These are phyloP conservation scores for Naja naja DNA, from an alignment of 2,113 vertebrate species.

Conservation along the genomic window DNA sequence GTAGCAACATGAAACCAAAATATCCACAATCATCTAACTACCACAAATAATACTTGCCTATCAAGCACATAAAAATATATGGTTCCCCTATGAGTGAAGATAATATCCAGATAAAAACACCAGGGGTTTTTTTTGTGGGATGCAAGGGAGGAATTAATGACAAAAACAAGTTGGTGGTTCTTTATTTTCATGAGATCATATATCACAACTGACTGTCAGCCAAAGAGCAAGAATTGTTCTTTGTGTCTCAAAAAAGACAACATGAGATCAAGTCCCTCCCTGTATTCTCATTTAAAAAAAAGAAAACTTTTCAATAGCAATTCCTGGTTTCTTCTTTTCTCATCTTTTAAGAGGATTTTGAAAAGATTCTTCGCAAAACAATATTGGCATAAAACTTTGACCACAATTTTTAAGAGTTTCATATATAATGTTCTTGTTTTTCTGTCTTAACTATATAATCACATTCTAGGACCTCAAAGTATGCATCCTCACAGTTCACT, in stretches of 20 bases:
- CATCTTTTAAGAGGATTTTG: not conserved
- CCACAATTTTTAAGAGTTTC: not conserved
- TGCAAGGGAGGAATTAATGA: not conserved
- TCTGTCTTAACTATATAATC: not conserved
- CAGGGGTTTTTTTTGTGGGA: not conserved
- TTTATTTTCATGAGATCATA: not conserved
- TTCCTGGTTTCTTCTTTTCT: not conserved
- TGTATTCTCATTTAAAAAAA: not conserved
- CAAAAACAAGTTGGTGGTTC: not conserved
- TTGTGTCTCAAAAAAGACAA: not conserved
- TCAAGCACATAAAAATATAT: not conserved
- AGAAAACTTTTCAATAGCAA: not conserved
- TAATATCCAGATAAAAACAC: not conserved
- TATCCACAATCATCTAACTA: not conserved
- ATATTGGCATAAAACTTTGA: not conserved
- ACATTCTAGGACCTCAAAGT: not conserved
- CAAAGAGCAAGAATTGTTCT: not conserved
- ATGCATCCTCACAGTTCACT: constrained; percentile 33
- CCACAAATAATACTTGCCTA: not conserved
- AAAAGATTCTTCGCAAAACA: not conserved
- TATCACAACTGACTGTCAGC: not conserved
- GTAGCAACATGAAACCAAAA: not conserved
- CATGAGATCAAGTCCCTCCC: not conserved
- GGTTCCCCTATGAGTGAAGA: not conserved
- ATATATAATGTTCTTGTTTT: not conserved